Percentiles rank a stretch among this genome's conserved stretches.
These are phyloP conservation scores for Apodemia hepburni DNA, from an alignment of 2,888 invertebrate genomes.

Conservation along the genomic window DNA sequence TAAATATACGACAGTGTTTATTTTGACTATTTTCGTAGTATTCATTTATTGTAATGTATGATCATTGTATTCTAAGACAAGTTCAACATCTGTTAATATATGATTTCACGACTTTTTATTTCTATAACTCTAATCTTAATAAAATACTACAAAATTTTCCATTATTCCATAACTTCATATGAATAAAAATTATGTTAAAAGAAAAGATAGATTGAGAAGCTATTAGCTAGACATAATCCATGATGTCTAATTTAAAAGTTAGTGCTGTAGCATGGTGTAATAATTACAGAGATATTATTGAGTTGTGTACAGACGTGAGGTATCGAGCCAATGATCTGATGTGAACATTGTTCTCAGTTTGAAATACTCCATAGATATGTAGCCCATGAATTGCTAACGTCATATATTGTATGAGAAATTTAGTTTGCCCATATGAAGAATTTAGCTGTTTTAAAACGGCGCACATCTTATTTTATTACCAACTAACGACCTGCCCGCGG, in stretches of 20 bases:
- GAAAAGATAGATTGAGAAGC: not conserved
- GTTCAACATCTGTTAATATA: too few relatives aligned
- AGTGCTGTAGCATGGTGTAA: conserved; percentile 43
- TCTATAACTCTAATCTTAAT: too few relatives aligned
- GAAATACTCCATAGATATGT: conserved; percentile 1
- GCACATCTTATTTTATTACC: too few relatives aligned
- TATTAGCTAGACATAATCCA: not conserved
- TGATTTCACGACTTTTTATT: too few relatives aligned
- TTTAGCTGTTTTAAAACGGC: not conserved
- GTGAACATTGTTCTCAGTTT: conserved; percentile 11
- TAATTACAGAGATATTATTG: conserved; percentile 63
- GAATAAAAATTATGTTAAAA: too few relatives aligned
- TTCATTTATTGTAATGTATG: too few relatives aligned
- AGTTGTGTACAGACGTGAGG: conserved; percentile 63
- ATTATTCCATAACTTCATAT: too few relatives aligned
- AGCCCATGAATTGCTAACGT: conserved; percentile 5
- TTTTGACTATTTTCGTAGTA: too few relatives aligned
- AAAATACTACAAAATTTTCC: too few relatives aligned
- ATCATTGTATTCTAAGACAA: too few relatives aligned
- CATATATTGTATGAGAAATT: conserved; percentile 6
- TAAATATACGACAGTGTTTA: too few relatives aligned
- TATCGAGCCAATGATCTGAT: conserved; percentile 32
- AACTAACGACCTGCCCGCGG: too few relatives aligned
- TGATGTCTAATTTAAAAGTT: not conserved
- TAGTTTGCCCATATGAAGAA: conserved; percentile 5